Conservation (phyloP, 2,797 vertebrate genomes). For the Vultur gryphus region DNA sequence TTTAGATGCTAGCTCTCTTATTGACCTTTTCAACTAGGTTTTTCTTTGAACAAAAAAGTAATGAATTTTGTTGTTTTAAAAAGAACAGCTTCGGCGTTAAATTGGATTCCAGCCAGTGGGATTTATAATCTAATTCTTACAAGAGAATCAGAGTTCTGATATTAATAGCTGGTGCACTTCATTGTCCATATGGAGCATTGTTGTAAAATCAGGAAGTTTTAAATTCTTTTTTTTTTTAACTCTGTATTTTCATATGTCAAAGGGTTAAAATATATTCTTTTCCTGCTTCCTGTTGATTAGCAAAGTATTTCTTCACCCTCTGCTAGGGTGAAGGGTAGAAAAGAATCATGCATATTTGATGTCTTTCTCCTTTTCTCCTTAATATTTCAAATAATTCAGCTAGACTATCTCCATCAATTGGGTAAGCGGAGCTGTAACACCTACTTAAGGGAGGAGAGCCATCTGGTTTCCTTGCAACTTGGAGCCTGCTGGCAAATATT, state of each 20-base stretch:
- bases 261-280: background rate
- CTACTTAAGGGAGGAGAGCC: slow-evolving; percentile 34
- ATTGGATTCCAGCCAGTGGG: background rate
- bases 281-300: background rate
- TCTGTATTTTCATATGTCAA: background rate
- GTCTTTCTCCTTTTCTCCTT: slow-evolving; percentile 2
- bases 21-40: background rate
- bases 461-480: slow-evolving; percentile 46
- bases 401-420: background rate
- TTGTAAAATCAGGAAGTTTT: background rate
- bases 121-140: slow-evolving; percentile 16
- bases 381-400: slow-evolving; percentile 23
- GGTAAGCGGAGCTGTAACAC: slow-evolving; percentile 13
- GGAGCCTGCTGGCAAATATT: slow-evolving; percentile 41
- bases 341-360: background rate
- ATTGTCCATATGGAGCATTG: background rate
- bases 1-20: background rate
- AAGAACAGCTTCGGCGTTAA: background rate
- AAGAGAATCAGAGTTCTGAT: background rate
- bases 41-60: background rate
- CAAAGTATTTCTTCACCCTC: background rate
- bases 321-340: background rate
- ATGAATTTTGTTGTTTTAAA: background rate
- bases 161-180: background rate
- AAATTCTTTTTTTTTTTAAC: background rate